Evolutionary conservation across 2,113 vertebrate genomes (phyloP), one percentile per base, ranked within the genome.

Genomic region (Leucosticte australis): DNA sequence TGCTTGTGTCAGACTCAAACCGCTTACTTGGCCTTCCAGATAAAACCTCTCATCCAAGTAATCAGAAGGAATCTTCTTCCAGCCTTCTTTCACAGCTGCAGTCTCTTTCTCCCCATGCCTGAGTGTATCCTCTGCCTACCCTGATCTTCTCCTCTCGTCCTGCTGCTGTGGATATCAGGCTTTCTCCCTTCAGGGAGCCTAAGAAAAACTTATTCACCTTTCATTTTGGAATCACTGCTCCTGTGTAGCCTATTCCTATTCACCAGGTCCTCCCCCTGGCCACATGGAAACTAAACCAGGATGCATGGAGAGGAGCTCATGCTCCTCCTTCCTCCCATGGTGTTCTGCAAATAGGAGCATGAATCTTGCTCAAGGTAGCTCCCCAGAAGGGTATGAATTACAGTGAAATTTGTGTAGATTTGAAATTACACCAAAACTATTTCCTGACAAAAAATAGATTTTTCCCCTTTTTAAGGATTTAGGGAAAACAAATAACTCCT

Each of bases 241-340:
- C 37, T 47, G 23, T 33, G 30, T n/a, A 87, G 39, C 19, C 28
- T 68, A 12, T 41, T 49, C 31, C 39, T 41, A 20, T n/a, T 53
- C 0, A 0, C 18, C 47, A 26, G 17, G 39, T 33, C 4, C 15
- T 79, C 71, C 14, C 30, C 15, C 37, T 57, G 41, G 39, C 13
- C 59, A 4, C 24, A 41, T 4, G 15, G 53, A 70, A 68, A 35
- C 44, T 73, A 63, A 71, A 30, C 7, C 19, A 63, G 52, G 47
- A 57, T 41, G 28, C 16, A 10, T 2, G 30, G 14, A 10, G 4
- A 77, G 77, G 35, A 87, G 9, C 23, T 68, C 23, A 26, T 4
- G 1, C 13, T 44, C 20, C 24, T 71, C 19, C 24, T 71, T 50
- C 24, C 8, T 74, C 30, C 12, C 17, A 17, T 35, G 19, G 16